phyloP scores from a whole-genome alignment of 2,113 vertebrate species.

The Numenius arquata region DNA sequence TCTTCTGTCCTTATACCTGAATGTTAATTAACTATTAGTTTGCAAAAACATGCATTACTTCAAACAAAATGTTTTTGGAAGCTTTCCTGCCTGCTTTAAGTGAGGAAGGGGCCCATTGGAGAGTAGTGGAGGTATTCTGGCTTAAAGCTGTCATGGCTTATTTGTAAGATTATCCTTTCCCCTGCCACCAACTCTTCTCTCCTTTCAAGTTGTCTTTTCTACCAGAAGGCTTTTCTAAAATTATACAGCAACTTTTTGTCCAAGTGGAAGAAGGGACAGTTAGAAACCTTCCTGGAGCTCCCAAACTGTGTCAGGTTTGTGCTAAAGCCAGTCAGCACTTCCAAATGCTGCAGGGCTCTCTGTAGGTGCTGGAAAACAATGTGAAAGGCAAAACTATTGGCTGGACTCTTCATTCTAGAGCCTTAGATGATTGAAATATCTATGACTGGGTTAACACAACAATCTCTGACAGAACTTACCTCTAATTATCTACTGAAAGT shows the following conservation, averaged over 20 bases:
- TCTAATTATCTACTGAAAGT: not conserved
- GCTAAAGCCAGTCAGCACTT: not conserved
- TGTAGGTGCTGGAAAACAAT: not conserved
- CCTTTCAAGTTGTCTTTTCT: not conserved
- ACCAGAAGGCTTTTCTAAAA: not conserved
- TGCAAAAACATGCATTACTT: not conserved
- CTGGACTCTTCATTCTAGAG: not conserved
- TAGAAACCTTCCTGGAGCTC: not conserved
- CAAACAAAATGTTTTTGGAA: not conserved
- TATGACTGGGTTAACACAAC: not conserved
- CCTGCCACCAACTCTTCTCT: not conserved
- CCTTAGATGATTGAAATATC: not conserved
- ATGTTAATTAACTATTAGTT: not conserved
- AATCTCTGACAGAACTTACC: not conserved
- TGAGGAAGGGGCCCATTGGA: not conserved
- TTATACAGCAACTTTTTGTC: not conserved
- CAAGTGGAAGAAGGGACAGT: not conserved
- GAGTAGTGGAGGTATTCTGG: not conserved
- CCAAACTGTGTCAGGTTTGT: not conserved
- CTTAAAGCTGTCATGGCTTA: not conserved
- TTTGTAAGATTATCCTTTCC: not conserved
- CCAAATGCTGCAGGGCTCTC: not conserved
- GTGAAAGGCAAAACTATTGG: not conserved
- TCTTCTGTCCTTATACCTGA: not conserved
- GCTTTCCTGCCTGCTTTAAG: not conserved